These are phyloP conservation scores for Parthenolecanium corni DNA, from an alignment of 2,888 invertebrate species.

Conservation along the genomic window DNA sequence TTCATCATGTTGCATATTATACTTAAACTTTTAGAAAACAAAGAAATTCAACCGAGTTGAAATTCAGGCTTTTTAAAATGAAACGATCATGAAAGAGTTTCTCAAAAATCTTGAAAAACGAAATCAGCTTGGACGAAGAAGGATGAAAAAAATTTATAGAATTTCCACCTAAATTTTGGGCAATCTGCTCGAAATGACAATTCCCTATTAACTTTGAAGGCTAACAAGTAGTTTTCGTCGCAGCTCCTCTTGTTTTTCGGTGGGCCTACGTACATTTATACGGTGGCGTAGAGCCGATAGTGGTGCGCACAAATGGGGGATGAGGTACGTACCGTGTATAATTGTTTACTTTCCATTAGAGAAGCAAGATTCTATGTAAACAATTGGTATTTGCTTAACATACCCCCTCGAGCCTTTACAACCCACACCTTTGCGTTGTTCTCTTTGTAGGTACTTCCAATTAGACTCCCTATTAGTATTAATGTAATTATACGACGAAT, in stretches of 20 bases:
- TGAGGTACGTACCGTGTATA: slow-evolving; percentile 17
- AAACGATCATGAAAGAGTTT: not conserved
- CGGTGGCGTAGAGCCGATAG: not conserved
- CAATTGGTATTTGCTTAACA: slow-evolving; percentile 25
- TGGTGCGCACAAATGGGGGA: too few species aligned
- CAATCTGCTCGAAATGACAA: slow-evolving; percentile 9
- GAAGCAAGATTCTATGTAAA: slow-evolving; percentile 26
- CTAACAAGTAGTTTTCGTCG: slow-evolving; percentile 16
- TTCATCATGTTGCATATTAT: too few species aligned
- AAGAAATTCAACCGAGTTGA: too few species aligned
- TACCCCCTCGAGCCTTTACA: slow-evolving; percentile 7
- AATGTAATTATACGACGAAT: slow-evolving; percentile 23
- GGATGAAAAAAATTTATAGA: not conserved
- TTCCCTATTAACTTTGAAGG: slow-evolving; percentile 26
- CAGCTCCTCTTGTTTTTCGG: not conserved
- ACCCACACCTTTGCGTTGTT: slow-evolving; percentile 20
- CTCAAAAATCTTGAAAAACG: not conserved
- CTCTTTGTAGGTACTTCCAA: slow-evolving; percentile 26
- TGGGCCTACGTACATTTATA: not conserved
- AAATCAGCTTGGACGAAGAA: not conserved
- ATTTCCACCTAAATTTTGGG: not conserved
- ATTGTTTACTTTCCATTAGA: slow-evolving; percentile 27
- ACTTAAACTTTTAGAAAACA: too few species aligned
- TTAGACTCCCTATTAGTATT: slow-evolving; percentile 27
- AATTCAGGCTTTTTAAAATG: too few species aligned